Conservation (phyloP, 2,113 vertebrate genomes). For the Chrysochloris asiatica region DNA sequence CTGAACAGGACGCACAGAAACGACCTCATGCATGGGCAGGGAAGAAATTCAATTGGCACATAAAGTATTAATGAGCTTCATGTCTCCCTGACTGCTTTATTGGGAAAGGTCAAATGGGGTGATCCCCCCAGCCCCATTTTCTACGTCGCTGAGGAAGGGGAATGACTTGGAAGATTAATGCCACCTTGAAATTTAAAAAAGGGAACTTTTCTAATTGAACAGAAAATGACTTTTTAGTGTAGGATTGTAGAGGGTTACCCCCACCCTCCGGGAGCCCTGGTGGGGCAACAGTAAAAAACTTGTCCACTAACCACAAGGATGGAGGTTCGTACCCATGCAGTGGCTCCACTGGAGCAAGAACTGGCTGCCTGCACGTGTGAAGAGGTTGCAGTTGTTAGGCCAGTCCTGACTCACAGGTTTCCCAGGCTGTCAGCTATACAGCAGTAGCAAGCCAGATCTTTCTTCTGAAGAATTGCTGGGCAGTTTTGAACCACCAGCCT, state of each 20-base stretch:
- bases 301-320: neutral
- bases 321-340: too few relatives aligned
- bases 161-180: too few relatives aligned
- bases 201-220: too few relatives aligned
- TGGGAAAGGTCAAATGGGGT: too few relatives aligned
- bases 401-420: too few relatives aligned
- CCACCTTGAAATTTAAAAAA: neutral
- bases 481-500: too few relatives aligned
- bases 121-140: fast-evolving
- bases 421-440: too few relatives aligned
- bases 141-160: neutral
- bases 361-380: too few relatives aligned
- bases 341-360: too few relatives aligned
- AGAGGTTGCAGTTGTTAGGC: too few relatives aligned
- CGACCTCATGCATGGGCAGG: fast-evolving
- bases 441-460: too few relatives aligned
- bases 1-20: fast-evolving
- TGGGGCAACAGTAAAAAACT: neutral
- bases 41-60: fast-evolving
- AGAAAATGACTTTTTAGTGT: neutral
- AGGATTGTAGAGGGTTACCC: fast-evolving
- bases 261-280: neutral
- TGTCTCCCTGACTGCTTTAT: fast-evolving
- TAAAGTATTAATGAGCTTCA: fast-evolving
- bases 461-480: too few relatives aligned